Conservation (phyloP, 2,113 vertebrate species). For the Notarius quadriscutis region DNA sequence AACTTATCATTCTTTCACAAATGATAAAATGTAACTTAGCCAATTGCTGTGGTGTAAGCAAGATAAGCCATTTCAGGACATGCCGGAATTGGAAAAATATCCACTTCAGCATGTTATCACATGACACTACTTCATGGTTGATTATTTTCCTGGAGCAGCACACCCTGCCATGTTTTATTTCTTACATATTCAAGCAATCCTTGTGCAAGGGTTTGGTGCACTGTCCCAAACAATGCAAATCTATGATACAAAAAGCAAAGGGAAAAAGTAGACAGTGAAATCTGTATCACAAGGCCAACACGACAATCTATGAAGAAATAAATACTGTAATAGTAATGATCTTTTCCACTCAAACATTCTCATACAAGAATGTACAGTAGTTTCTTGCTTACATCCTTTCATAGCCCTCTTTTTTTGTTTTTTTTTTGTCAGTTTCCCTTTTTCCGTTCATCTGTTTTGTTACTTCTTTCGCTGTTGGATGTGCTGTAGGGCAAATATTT, state of each 20-base stretch:
- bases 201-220: not conserved
- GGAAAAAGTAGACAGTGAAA: not conserved
- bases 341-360: not conserved
- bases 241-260: not conserved
- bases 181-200: not conserved
- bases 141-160: not conserved
- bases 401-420: not conserved
- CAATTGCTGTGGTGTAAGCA: not conserved
- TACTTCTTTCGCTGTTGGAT: slow-evolving; percentile 16
- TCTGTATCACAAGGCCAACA: not conserved
- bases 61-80: not conserved
- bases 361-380: not conserved
- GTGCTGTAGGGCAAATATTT: slow-evolving; percentile 18
- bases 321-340: not conserved
- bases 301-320: not conserved
- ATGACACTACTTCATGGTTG: not conserved
- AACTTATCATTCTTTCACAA: not conserved
- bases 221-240: not conserved
- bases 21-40: not conserved
- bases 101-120: not conserved
- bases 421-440: not conserved
- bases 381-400: not conserved
- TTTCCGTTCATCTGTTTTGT: not conserved
- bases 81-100: not conserved
- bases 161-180: not conserved